Evolutionary conservation across 2,888 invertebrate species (phyloP).

Genomic region (Ommatoiulus sabulosus): DNA sequence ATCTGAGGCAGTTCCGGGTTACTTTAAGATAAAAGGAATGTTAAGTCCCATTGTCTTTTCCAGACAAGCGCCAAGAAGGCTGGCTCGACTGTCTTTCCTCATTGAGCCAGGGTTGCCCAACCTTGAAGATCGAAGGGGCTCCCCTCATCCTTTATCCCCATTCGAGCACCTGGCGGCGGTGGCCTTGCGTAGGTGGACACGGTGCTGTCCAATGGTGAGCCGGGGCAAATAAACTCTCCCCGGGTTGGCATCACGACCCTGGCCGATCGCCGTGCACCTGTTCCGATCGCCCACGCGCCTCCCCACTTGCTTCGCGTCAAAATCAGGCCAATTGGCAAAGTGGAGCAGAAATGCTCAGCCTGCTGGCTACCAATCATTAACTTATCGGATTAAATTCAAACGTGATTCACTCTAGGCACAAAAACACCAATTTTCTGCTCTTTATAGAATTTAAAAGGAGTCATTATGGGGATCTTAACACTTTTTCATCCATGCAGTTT

Average conservation of each 20-base stretch:
- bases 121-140: neutral
- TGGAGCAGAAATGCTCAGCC: neutral
- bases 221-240: neutral
- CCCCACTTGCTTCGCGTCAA: neutral
- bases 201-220: neutral
- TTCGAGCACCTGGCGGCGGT: neutral
- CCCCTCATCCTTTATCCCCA: neutral
- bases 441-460: neutral
- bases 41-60: neutral
- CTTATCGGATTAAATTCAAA: neutral
- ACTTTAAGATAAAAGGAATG: too few species aligned
- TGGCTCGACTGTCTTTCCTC: neutral
- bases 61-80: neutral
- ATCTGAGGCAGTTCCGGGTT: too few species aligned
- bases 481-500: too few species aligned
- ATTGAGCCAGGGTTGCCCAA: conserved; percentile 12
- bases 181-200: conserved; percentile 20
- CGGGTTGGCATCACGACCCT: neutral
- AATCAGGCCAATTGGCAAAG: neutral
- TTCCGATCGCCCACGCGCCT: neutral
- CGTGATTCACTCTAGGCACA: neutral
- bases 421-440: neutral
- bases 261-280: neutral
- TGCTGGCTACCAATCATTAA: too few species aligned
- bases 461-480: too few species aligned